Evolutionary conservation across 2,888 invertebrate species (phyloP).

Genomic region (Sycophila texana): DNA sequence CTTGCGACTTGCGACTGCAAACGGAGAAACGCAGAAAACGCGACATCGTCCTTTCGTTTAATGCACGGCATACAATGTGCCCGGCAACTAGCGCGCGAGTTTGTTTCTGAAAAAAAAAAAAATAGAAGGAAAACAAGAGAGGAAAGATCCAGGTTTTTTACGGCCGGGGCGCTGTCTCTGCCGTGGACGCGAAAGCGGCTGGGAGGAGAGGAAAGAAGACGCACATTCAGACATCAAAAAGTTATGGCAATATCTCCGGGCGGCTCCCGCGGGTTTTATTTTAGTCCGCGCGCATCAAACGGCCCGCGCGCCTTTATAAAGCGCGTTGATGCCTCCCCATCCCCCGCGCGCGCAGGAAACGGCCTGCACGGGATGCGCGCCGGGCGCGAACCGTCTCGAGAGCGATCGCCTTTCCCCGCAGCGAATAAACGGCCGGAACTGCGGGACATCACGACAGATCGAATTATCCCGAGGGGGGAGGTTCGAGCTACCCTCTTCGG

Average conservation of each 20-base stretch:
- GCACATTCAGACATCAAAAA: slow-evolving; percentile 34
- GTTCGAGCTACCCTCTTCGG: background rate
- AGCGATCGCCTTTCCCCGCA: slow-evolving; percentile 37
- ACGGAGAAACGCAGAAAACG: background rate
- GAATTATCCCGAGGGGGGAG: slow-evolving; percentile 43
- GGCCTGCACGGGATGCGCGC: slow-evolving; percentile 2
- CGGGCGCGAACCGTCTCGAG: slow-evolving; percentile 10
- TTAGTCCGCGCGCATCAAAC: slow-evolving; percentile 46
- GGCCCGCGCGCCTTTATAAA: slow-evolving; percentile 1
- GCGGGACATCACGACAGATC: slow-evolving; percentile 50
- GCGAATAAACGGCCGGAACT: slow-evolving; percentile 51
- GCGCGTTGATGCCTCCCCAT: slow-evolving; percentile 19
- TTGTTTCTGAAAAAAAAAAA: slow-evolving; percentile 36
- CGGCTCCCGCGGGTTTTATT: slow-evolving; percentile 34
- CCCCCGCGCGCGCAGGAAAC: slow-evolving; percentile 24
- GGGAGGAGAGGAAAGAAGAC: slow-evolving; percentile 2
- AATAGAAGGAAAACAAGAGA: slow-evolving; percentile 23
- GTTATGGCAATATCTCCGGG: slow-evolving; percentile 41
- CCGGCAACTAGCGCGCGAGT: slow-evolving; percentile 17
- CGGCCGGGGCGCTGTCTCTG: slow-evolving; percentile 22
- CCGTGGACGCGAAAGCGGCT: background rate
- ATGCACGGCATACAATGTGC: slow-evolving; percentile 20
- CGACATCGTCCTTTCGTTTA: slow-evolving; percentile 19
- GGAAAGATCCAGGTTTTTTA: slow-evolving; percentile 39
- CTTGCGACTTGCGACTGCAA: background rate